Base-by-base conservation (phyloP, 2,113 vertebrate species). In the Rattus norvegicus region DNA sequence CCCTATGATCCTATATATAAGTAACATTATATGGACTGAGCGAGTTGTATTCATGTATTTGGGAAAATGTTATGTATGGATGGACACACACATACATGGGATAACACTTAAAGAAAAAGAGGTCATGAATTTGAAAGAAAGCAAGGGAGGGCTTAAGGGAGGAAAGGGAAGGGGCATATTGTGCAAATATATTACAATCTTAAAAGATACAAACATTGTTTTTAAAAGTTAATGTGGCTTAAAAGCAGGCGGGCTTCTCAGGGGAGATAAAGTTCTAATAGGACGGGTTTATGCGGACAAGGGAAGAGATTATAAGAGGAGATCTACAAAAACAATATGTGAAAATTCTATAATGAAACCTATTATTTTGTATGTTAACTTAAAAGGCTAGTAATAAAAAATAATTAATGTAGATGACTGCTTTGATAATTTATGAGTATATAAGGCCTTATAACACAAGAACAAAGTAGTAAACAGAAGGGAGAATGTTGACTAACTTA, bases 361-460 rank as follows among this genome's bases (percentile, higher is more conserved):
- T 39, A 63, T 63, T 63, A 84, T 13, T 63, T 63, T 84, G 36
- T 6, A 43, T 63, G 59, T 24, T 63, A 84, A 63, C 28, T 63
- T 61, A 43, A 84, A 84, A 84, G 24, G 26, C 61, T 86, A 86
- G 47, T 85, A 43, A 47, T 36, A 85, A 86, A 81, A 14, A 88
- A 43, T 52, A 65, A 7, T 90, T 81, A 94, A 94, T 36, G 59
- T 69, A 73, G 36, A 72, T 72, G 54, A 43, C 7, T 70, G 17
- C 28, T 69, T 92, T 92, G 26, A 77, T 43, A 96, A 72, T 17
- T 79, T 93, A 54, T 79, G 17, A 56, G 65, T 92, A 86, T 59
- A 63, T n/a, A 87, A 59, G 26, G 39, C 36, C 54, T 87, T 95
- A 81, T 65, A 89, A 92, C 80, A 90, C 9, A 67, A 63, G 47